Evolutionary conservation across 2,888 invertebrate genomes (phyloP).

Genomic region (Ametastegia equiseti): DNA sequence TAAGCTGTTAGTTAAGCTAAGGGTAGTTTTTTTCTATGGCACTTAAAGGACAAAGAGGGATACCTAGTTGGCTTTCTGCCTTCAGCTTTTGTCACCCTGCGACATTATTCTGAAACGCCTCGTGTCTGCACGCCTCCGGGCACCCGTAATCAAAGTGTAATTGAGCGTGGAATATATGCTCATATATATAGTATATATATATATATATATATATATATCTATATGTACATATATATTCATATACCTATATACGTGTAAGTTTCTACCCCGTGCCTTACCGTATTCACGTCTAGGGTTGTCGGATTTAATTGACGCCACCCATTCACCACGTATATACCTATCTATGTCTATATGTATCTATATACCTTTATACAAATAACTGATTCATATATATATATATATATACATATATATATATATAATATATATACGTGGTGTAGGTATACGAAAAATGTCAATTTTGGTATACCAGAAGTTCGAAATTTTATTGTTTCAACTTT

Average conservation of each 20-base stretch:
- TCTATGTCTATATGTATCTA: not conserved
- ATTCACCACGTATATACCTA: not conserved
- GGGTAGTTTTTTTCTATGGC: constrained; percentile 62
- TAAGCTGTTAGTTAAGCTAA: constrained; percentile 64
- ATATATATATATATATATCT: not conserved
- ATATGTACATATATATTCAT: too few relatives aligned
- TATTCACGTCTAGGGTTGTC: not conserved
- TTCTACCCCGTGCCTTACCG: too few relatives aligned
- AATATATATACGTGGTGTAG: too few relatives aligned
- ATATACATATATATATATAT: too few relatives aligned
- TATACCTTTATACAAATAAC: not conserved
- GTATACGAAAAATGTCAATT: too few relatives aligned
- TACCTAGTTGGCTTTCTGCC: constrained; percentile 62
- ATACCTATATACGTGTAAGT: too few relatives aligned
- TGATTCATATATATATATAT: too few relatives aligned
- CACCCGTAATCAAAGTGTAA: constrained; percentile 41
- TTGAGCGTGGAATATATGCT: constrained; percentile 30
- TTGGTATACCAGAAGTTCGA: too few relatives aligned
- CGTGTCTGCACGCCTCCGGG: constrained; percentile 28
- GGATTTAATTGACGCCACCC: constrained; percentile 32
- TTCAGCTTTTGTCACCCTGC: constrained; percentile 18
- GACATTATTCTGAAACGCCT: constrained; percentile 23
- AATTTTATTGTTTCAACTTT: too few relatives aligned
- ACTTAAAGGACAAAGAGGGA: constrained; percentile 65
- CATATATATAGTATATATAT: not conserved